Evolutionary conservation across 2,888 invertebrate species (phyloP).

Genomic region (Chalcis sispes): DNA sequence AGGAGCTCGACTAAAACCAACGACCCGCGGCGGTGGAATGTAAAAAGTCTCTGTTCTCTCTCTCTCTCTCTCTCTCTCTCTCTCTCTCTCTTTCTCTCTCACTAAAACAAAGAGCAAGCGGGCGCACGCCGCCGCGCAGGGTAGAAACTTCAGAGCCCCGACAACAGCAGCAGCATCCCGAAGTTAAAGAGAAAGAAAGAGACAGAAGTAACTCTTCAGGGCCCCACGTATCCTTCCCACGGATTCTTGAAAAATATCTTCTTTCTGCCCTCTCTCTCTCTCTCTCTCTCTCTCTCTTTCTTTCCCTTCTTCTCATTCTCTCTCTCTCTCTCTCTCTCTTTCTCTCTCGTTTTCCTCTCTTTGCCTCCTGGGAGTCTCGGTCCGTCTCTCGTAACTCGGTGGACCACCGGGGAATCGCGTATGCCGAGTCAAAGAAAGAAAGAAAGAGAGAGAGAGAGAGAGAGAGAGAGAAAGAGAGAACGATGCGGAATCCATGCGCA

Average conservation of each 20-base stretch:
- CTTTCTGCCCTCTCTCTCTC: constrained; percentile 44
- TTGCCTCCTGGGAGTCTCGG: constrained; percentile 51
- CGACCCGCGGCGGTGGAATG: constrained; percentile 57
- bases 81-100: constrained; percentile 12
- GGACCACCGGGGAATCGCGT: constrained; percentile 57
- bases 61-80: constrained; percentile 9
- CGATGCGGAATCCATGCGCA: constrained; percentile 25
- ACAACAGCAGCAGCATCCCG: too few relatives aligned
- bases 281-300: constrained; percentile 3
- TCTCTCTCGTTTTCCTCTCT: constrained; percentile 36
- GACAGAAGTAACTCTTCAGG: too few relatives aligned
- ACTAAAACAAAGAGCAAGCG: constrained; percentile 55
- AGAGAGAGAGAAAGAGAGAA: too few relatives aligned
- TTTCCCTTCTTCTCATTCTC: constrained; percentile 47
- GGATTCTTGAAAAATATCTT: constrained; percentile 57
- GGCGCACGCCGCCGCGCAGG: constrained; percentile 20
- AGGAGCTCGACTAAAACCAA: constrained; percentile 43
- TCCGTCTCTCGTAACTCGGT: constrained; percentile 57
- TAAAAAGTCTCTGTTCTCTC: constrained; percentile 39
- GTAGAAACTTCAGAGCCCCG: neutral
- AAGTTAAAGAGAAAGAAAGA: too few relatives aligned
- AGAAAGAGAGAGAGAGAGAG: too few relatives aligned
- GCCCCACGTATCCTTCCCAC: constrained; percentile 53
- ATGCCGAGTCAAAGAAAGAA: too few relatives aligned
- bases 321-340: constrained; percentile 11